These are phyloP conservation scores for Anoplophora glabripennis DNA, from an alignment of 1,140 invertebrate species.

Conservation along the genomic window DNA sequence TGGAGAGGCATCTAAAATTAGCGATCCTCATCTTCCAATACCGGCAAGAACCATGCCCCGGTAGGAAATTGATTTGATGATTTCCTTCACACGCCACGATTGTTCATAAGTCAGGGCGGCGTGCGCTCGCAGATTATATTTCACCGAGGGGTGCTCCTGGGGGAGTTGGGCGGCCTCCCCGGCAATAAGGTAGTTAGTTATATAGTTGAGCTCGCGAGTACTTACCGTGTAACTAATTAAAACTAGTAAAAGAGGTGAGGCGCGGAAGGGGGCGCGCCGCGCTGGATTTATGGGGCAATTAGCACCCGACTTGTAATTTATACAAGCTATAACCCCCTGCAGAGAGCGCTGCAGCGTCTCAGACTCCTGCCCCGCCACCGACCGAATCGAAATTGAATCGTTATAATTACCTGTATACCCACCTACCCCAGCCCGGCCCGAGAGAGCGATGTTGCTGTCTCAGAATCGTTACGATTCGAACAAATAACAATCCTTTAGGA, in stretches of 20 bases:
- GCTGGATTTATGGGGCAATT: slow-evolving; percentile 41
- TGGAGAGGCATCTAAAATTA: too few species aligned
- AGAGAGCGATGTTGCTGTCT: too few species aligned
- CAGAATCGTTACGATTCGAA: too few species aligned
- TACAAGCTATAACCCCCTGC: slow-evolving; percentile 36
- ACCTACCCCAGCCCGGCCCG: neutral
- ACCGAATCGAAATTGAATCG: slow-evolving; percentile 29
- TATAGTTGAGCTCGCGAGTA: slow-evolving; percentile 32
- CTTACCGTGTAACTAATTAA: slow-evolving; percentile 44
- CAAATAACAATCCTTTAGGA: too few species aligned
- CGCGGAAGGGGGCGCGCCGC: slow-evolving; percentile 12
- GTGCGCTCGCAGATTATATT: too few species aligned
- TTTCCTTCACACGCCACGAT: too few species aligned
- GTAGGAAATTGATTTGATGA: too few species aligned
- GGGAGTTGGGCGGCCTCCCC: slow-evolving; percentile 4
- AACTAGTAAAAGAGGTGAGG: slow-evolving; percentile 40
- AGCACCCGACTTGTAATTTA: slow-evolving; percentile 43
- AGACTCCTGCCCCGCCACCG: slow-evolving; percentile 13
- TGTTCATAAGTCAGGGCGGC: too few species aligned
- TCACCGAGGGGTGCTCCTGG: too few species aligned
- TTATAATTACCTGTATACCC: slow-evolving; percentile 29
- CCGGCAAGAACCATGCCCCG: neutral
- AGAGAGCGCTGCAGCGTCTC: slow-evolving; percentile 23
- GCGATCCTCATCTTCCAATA: neutral
- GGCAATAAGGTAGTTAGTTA: slow-evolving; percentile 28